Evolutionary conservation across 2,888 invertebrate genomes (phyloP).

Genomic region (Girardia tigrina): DNA sequence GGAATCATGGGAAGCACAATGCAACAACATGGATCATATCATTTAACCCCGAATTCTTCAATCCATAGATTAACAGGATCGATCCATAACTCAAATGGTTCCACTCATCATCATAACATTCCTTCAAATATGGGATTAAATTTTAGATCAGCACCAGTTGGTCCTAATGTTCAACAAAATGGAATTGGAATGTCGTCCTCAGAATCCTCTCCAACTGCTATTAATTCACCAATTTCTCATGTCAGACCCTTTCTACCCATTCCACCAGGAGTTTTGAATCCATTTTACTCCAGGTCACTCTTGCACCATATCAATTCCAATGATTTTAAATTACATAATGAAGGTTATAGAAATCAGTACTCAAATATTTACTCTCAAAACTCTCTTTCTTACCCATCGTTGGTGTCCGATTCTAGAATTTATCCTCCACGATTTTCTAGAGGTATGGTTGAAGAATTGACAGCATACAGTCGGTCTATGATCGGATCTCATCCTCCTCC

Average conservation of each 20-base stretch:
- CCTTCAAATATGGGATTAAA: neutral
- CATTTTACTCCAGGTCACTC: neutral
- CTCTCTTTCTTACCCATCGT: neutral
- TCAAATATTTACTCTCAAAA: constrained; percentile 8
- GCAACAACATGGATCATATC: constrained; percentile 4
- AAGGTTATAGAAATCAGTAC: neutral
- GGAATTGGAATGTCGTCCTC: neutral
- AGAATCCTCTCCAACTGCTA: neutral
- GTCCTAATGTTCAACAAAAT: neutral
- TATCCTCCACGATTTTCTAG: constrained; percentile 14
- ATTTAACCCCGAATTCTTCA: neutral
- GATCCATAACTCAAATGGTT: neutral
- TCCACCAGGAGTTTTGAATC: neutral
- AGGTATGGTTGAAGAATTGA: neutral
- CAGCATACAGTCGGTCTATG: neutral
- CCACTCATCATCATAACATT: neutral
- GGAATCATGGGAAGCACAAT: neutral
- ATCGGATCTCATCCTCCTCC: neutral
- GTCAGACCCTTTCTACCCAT: constrained; percentile 10
- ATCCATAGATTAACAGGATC: constrained; percentile 4
- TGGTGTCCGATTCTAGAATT: constrained; percentile 1
- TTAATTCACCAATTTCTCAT: neutral
- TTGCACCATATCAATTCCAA: constrained; percentile 8
- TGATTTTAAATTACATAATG: neutral
- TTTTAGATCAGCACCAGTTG: neutral